Evolutionary conservation across 2,113 vertebrate species (phyloP), one percentile per base, ranked within the genome.

Genomic region (Bolborhynchus lineola): DNA sequence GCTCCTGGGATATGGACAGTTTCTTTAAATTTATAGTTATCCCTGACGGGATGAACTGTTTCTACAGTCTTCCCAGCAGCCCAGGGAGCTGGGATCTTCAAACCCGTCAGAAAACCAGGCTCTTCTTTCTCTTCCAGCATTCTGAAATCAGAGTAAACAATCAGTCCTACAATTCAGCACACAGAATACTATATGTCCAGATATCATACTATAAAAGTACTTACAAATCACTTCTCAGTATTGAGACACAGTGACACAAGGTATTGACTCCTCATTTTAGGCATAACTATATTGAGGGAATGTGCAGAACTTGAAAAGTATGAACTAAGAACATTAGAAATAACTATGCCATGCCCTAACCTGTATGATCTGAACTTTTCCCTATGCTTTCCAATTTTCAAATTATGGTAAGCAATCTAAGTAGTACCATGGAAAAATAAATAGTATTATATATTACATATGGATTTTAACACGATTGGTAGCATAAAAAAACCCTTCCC

Each of bases 21-120:
- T 94, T 99, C 99, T 94, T 99, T 99, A 97, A 99, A 99, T 72
- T 99, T 99, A 92, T 99, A 99, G 94, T 99, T 99, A 98, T 99
- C 99, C 97, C 99, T 98, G 87, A 99, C 99, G 0, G 99, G 99
- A 85, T 99, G 99, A 31, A 99, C 99, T 5, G 99, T 99, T 97
- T 99, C 99, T 75, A 99, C 99, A 1, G 99, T 99, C 96, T 99
- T 99, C 80, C 99, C 99, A 70, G 99, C 99, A 92, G 99, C 99
- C 99, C 99, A 99, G 0, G 99, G 99, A 95, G 99, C 99, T 76
- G 99, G 99, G 93, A 99, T 99, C 97, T 99, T 99, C 93, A 99
- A 98, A 52, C 99, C 99, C 10, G 99, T 99, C 71, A 99, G 98
- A 95, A 99, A 99, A 63, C 99, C 99, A 37, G 99, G 99, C 77